Evolutionary conservation across 2,113 vertebrate species (phyloP).

Genomic region (Pollimyrus isidori): DNA sequence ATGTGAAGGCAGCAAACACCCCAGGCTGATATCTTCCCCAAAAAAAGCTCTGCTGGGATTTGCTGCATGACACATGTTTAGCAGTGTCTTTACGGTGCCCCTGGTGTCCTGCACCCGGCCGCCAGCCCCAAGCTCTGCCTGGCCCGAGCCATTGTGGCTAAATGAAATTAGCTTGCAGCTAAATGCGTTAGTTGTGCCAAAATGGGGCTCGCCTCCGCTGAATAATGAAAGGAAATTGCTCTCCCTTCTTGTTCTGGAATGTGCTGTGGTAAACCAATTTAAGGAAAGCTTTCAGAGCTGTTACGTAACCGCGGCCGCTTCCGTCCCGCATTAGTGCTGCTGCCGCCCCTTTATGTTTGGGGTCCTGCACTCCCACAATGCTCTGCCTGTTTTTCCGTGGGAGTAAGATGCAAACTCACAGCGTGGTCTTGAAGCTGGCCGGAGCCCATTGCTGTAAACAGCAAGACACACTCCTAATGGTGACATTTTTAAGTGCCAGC

Average conservation of each 20-base stretch:
- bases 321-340: not conserved
- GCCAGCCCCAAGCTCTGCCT: not conserved
- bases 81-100: not conserved
- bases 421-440: not conserved
- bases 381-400: not conserved
- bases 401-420: not conserved
- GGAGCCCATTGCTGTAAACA: not conserved
- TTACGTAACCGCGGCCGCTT: constrained; percentile 21
- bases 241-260: constrained; percentile 29
- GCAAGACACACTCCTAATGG: not conserved
- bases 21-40: constrained; percentile 6
- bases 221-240: constrained; percentile 40
- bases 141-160: constrained; percentile 14
- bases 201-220: constrained; percentile 24
- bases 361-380: not conserved
- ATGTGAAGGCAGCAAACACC: not conserved
- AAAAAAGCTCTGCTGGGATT: not conserved
- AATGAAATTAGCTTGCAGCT: constrained; percentile 38
- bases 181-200: constrained; percentile 23
- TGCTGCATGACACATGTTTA: not conserved
- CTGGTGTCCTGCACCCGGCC: constrained; percentile 11
- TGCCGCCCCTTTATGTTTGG: not conserved
- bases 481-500: not conserved
- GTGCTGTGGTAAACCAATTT: constrained; percentile 34
- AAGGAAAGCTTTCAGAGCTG: constrained; percentile 34